Conservation (phyloP, 2,888 invertebrate genomes). For the Cartodere bifasciata region DNA sequence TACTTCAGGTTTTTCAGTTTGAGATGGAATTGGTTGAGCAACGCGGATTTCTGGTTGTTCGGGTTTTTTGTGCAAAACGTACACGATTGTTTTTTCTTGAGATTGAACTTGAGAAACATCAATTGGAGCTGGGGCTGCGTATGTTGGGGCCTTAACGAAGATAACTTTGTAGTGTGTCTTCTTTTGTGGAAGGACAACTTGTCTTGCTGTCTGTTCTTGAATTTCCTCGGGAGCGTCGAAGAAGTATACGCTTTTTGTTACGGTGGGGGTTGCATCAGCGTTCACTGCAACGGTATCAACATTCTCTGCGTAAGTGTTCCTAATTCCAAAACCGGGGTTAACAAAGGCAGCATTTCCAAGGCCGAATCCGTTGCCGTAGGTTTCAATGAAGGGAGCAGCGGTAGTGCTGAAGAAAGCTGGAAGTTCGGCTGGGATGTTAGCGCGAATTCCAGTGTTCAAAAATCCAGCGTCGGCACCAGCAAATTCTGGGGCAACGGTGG, state of each 20-base stretch:
- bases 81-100: slow-evolving; percentile 31
- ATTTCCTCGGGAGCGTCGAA: slow-evolving; percentile 28
- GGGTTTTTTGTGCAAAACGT: slow-evolving; percentile 40
- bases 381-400: slow-evolving; percentile 1
- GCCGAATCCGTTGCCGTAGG: no score
- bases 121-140: slow-evolving; percentile 20
- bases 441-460: slow-evolving; percentile 7
- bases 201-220: slow-evolving; percentile 19
- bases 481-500: no score
- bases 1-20: slow-evolving; percentile 77
- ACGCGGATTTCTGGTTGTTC: slow-evolving; percentile 67
- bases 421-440: slow-evolving; percentile 3
- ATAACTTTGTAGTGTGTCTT: slow-evolving; percentile 36
- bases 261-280: slow-evolving; percentile 10
- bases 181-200: slow-evolving; percentile 22
- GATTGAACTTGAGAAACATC: slow-evolving; percentile 21
- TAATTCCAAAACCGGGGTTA: no score
- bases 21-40: slow-evolving; percentile 60
- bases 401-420: no score
- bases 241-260: slow-evolving; percentile 29
- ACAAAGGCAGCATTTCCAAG: no score
- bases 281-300: neutral
- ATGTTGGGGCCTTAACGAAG: slow-evolving; percentile 35
- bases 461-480: slow-evolving; percentile 6
- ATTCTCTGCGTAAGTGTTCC: no score